Conservation (phyloP, 2,797 vertebrate species). For the Neomorphus geoffroyi region DNA sequence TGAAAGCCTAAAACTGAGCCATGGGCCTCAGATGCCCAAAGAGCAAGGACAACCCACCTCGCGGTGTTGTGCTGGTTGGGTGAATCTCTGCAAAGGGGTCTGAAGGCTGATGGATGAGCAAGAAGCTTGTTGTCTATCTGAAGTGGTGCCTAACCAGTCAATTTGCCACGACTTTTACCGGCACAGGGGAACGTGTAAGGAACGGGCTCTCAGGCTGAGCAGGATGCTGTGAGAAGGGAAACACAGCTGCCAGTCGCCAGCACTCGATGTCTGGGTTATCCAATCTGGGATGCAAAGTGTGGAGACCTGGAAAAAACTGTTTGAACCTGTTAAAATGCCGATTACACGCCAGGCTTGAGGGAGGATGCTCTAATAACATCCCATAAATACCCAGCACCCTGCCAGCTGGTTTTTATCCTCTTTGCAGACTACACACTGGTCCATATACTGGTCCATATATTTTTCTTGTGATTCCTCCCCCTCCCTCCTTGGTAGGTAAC, state of each 20-base stretch:
- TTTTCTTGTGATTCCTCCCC: background rate
- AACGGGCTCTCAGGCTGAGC: background rate
- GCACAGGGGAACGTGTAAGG: background rate
- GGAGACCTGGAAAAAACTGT: background rate
- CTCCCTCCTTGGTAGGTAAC: background rate
- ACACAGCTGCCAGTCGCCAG: background rate
- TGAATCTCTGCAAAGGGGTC: background rate
- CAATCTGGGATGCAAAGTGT: background rate
- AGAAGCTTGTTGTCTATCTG: background rate
- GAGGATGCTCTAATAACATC: background rate
- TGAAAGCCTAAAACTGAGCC: background rate
- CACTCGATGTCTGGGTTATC: rapidly evolving
- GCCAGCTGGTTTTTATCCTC: background rate
- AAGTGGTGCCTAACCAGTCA: background rate
- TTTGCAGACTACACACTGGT: background rate
- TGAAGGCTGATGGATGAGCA: background rate
- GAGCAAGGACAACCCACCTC: rapidly evolving
- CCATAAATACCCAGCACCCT: background rate
- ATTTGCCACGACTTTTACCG: background rate
- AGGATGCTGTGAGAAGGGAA: background rate
- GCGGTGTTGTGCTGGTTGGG: too few species aligned
- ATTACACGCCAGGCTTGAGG: background rate
- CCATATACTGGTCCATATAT: rapidly evolving
- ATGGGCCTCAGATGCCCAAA: too few species aligned
- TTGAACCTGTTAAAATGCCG: slow-evolving; percentile 7